These are phyloP conservation scores for Lochmaea crataegi DNA, from an alignment of 2,888 invertebrate species.

Conservation along the genomic window DNA sequence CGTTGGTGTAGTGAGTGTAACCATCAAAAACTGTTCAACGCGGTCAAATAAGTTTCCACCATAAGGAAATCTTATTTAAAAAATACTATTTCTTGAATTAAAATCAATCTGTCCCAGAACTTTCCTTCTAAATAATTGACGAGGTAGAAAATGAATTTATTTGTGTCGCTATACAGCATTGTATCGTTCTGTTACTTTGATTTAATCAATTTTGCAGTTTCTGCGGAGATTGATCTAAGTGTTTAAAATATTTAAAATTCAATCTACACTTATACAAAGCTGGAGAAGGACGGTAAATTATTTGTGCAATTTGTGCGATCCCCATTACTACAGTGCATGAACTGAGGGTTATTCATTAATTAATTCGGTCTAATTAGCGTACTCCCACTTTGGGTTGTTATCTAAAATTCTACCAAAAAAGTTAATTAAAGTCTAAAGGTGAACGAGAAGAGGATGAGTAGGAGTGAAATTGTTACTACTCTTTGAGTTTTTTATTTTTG, in stretches of 20 bases:
- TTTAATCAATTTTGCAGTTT: background rate
- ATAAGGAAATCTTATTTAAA: too few relatives aligned
- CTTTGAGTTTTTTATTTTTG: too few relatives aligned
- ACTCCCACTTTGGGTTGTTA: background rate
- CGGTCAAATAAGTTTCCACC: too few relatives aligned
- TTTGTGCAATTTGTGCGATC: background rate
- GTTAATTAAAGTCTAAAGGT: too few relatives aligned
- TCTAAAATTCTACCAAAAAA: background rate
- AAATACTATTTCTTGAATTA: too few relatives aligned
- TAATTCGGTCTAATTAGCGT: conserved; percentile 33
- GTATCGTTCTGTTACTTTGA: background rate
- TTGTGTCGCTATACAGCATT: background rate
- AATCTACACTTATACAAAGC: background rate
- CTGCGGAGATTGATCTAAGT: background rate
- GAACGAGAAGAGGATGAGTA: too few relatives aligned
- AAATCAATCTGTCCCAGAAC: too few relatives aligned
- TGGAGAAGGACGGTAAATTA: background rate
- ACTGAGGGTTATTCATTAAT: conserved; percentile 29
- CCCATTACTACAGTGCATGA: background rate
- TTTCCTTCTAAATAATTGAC: too few relatives aligned
- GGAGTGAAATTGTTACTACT: too few relatives aligned
- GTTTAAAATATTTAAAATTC: background rate
- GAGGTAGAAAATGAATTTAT: background rate
- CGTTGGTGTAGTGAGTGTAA: too few relatives aligned
- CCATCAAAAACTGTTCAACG: too few relatives aligned